Base-by-base conservation (phyloP, 2,113 vertebrate genomes). In the Odontophorus gujanensis region DNA sequence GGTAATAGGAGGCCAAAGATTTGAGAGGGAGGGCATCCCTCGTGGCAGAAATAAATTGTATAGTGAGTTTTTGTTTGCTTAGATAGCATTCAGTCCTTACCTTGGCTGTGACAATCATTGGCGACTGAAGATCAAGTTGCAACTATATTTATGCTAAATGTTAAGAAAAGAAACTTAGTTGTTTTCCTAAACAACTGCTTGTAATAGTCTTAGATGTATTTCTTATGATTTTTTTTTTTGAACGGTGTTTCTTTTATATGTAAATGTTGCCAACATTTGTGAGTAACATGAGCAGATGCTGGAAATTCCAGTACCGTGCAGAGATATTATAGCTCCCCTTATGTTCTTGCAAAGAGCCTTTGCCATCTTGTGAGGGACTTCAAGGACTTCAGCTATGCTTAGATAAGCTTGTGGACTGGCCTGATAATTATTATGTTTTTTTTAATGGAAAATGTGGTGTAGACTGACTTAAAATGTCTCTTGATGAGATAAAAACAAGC, bases 61-160 rank as follows among this genome's bases (percentile, higher is more conserved):
- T 79, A 96, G 95, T 83, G 91, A 96, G 74, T 92, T 97, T 97
- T 89, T 96, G 81, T 98, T 92, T 95, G 93, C 90, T 53, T 97
- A 97, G 95, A 76, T 97, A 96, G 91, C 87, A 61, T 97, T 97
- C 92, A 96, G 74, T 97, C 90, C 91, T 91, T 96, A 86, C 78
- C 78, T 97, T 97, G 97, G 98, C 98, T 98, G 94, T 0, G 98
- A 98, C 98, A 98, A 98, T 98, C 98, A 98, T 95, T 96, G 97
- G 97, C 97, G 97, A 97, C 94, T 97, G 92, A 95, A 97, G 97
- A 97, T 97, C 96, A 94, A 97, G 96, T 97, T 98, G 97, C 97
- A 97, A 95, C 92, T 95, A 96, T 98, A 98, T 98, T 98, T 97
- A 97, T 98, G 96, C 97, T 96, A 97, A 97, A 94, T 59, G 66